Conservation (phyloP, 2,888 invertebrate species). For the Clitarchus hookeri region DNA sequence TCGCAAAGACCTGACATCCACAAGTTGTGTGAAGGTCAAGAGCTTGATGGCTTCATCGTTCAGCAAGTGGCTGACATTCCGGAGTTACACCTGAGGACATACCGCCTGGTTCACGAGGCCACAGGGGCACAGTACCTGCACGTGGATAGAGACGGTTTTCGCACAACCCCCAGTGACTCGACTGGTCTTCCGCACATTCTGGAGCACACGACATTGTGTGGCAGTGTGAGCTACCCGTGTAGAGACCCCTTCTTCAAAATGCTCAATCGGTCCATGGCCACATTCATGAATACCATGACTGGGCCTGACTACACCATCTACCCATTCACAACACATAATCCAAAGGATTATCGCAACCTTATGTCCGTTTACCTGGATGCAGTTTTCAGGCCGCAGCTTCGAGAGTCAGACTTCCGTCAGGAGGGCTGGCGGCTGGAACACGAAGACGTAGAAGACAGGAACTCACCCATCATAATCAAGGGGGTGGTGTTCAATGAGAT, state of each 20-base stretch:
- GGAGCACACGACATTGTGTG: constrained; percentile 90
- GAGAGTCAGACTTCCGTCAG: constrained; percentile 84
- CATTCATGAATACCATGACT: constrained; percentile 96
- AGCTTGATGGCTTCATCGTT: constrained; percentile 72
- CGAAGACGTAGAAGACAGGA: constrained; percentile 69
- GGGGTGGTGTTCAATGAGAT: constrained; percentile 98
- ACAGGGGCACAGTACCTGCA: constrained; percentile 88
- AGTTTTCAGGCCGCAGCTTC: constrained; percentile 82
- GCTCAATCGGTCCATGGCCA: constrained; percentile 87
- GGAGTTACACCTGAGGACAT: constrained; percentile 81
- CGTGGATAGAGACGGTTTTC: constrained; percentile 84
- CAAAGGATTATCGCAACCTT: constrained; percentile 80
- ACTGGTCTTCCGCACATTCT: constrained; percentile 92
- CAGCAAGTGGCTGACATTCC: constrained; percentile 69
- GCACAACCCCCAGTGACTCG: constrained; percentile 87
- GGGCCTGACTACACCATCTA: constrained; percentile 93
- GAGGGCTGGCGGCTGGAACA: constrained; percentile 96
- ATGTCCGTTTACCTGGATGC: constrained; percentile 92
- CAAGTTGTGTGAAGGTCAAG: constrained; percentile 54
- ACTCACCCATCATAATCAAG: constrained; percentile 79
- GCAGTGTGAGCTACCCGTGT: constrained; percentile 85
- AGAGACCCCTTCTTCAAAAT: constrained; percentile 97
- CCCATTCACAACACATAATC: constrained; percentile 91
- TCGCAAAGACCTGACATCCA: no score
- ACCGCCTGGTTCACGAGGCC: constrained; percentile 73